A percentile compares a stretch with the other conserved stretches of the same genome.
These are phyloP conservation scores for Argopecten irradians DNA, from an alignment of 1,140 invertebrate species.

Conservation along the genomic window DNA sequence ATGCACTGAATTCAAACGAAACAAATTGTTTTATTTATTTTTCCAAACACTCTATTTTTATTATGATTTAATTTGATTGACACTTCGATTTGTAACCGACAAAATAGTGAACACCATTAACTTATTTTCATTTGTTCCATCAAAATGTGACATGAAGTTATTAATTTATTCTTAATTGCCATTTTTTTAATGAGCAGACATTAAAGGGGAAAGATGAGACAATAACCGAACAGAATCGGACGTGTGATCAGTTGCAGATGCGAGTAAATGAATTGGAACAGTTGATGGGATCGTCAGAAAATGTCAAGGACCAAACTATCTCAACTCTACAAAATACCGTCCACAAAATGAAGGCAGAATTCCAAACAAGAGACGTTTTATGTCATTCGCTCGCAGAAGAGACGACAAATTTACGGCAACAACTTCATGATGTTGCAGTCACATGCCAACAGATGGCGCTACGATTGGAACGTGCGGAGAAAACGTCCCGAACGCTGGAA, in stretches of 20 bases:
- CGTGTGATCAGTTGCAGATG: not conserved
- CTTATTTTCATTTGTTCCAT: too few relatives aligned
- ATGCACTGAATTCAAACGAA: too few relatives aligned
- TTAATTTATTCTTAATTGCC: too few relatives aligned
- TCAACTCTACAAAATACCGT: constrained; percentile 35
- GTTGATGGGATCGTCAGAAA: constrained; percentile 46
- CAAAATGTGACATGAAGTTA: too few relatives aligned
- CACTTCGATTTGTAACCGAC: too few relatives aligned
- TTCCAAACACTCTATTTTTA: too few relatives aligned
- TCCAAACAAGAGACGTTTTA: constrained; percentile 45
- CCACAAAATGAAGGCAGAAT: constrained; percentile 41
- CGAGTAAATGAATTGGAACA: constrained; percentile 44
- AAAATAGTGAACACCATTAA: too few relatives aligned
- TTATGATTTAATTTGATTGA: too few relatives aligned
- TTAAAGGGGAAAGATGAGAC: not conserved
- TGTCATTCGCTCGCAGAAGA: constrained; percentile 49
- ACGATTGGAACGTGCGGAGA: constrained; percentile 39
- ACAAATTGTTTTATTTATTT: too few relatives aligned
- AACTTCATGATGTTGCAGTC: constrained; percentile 50
- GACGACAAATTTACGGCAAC: constrained; percentile 49
- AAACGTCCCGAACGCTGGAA: constrained; percentile 21
- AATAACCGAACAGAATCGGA: not conserved
- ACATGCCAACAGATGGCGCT: constrained; percentile 54
- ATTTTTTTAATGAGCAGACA: too few relatives aligned
- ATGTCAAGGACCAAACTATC: constrained; percentile 56